Percentiles rank a stretch among this genome's conserved stretches.
phyloP scores from a whole-genome alignment of 2,797 vertebrate genomes.

The Brachyrhaphis roseni region DNA sequence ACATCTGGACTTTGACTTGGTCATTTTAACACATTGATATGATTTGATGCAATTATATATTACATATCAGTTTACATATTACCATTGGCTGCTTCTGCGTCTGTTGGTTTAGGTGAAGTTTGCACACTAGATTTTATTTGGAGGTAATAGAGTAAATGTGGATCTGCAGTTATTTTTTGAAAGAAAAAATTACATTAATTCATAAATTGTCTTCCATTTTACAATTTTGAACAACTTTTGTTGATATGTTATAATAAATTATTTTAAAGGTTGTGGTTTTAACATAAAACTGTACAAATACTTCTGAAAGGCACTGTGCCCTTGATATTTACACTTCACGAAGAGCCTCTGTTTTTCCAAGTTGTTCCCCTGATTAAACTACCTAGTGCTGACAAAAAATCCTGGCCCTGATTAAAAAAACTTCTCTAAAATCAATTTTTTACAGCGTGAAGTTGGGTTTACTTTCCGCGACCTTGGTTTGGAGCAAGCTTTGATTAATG shows the following conservation, averaged over 20 bases:
- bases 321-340: constrained; percentile 6
- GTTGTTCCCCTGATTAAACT: constrained; percentile 33
- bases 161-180: neutral
- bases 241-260: neutral
- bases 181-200: neutral
- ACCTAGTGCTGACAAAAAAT: constrained; percentile 29
- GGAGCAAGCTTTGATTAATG: constrained; percentile 39
- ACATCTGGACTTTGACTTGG: neutral
- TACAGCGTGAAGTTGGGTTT: constrained; percentile 21
- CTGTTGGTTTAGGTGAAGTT: neutral
- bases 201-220: neutral
- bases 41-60: neutral
- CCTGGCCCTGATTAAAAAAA: neutral
- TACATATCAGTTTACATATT: neutral
- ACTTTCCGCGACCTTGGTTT: constrained; percentile 23
- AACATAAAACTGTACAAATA: neutral
- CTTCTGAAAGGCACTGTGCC: neutral
- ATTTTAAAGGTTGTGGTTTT: neutral
- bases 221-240: neutral
- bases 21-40: neutral
- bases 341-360: constrained; percentile 13
- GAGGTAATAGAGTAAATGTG: neutral
- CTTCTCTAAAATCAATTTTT: constrained; percentile 18
- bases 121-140: neutral
- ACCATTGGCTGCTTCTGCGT: neutral